These are phyloP conservation scores for Ochropleura plecta DNA, from an alignment of 2,888 invertebrate genomes.

Conservation along the genomic window DNA sequence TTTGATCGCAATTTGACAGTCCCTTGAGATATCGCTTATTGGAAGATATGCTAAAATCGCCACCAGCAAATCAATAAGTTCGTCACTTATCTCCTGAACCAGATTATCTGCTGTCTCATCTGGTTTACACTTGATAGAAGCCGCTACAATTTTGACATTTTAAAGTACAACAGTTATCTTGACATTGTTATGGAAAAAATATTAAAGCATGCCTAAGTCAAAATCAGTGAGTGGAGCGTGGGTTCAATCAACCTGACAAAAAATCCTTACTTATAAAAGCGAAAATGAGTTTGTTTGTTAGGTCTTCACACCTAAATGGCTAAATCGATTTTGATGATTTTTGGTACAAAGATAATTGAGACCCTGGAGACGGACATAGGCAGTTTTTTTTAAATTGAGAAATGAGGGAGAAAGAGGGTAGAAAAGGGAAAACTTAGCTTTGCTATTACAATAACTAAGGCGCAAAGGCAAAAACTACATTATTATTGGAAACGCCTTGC, in stretches of 20 bases:
- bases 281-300: no score
- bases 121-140: constrained; percentile 4
- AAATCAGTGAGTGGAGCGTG: neutral
- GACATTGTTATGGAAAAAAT: neutral
- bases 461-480: no score
- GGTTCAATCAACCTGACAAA: neutral
- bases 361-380: no score
- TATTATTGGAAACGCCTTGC: neutral
- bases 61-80: constrained; percentile 14
- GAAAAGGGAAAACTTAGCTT: no score
- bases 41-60: constrained; percentile 15
- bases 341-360: no score
- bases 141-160: neutral
- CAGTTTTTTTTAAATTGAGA: no score
- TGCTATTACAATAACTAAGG: no score
- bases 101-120: neutral
- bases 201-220: neutral
- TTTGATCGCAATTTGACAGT: neutral
- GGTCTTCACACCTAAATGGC: no score
- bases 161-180: neutral
- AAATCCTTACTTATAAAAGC: no score
- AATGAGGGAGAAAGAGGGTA: no score
- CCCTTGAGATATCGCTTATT: neutral
- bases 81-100: constrained; percentile 4
- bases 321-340: no score